Conservation (phyloP, 2,888 invertebrate genomes). For the Morpho helenor region DNA sequence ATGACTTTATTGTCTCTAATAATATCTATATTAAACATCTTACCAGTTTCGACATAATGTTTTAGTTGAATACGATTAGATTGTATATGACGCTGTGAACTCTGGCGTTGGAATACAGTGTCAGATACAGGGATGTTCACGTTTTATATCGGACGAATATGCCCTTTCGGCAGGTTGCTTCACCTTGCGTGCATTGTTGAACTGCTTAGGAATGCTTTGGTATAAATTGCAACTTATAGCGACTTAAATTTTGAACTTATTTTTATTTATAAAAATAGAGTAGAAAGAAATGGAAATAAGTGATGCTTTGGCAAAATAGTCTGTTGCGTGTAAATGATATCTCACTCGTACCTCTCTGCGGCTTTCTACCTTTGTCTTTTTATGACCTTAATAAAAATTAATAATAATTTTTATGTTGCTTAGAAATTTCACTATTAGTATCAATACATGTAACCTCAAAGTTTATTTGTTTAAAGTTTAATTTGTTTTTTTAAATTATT, state of each 20-base stretch:
- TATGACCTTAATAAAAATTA: no score
- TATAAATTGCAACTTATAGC: constrained; percentile 40
- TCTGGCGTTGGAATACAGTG: constrained; percentile 51
- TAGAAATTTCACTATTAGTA: no score
- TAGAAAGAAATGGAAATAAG: no score
- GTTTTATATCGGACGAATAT: constrained; percentile 66
- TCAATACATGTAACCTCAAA: no score
- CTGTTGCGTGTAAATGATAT: no score
- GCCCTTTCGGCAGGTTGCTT: constrained; percentile 71
- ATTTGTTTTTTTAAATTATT: no score
- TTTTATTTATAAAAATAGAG: not conserved
- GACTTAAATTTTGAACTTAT: not conserved
- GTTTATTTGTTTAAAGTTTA: no score
- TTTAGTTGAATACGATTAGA: constrained; percentile 32
- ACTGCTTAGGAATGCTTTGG: constrained; percentile 44
- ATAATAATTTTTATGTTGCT: no score
- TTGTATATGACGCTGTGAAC: constrained; percentile 44
- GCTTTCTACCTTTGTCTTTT: no score
- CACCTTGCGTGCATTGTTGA: constrained; percentile 69
- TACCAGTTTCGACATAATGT: constrained; percentile 60
- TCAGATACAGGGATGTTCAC: constrained; percentile 58
- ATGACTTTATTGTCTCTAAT: constrained; percentile 1
- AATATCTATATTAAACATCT: constrained; percentile 32
- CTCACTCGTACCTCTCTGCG: no score
- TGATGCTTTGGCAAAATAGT: no score